Conservation (phyloP, 1,140 invertebrate genomes). For the Papilio xuthus region DNA sequence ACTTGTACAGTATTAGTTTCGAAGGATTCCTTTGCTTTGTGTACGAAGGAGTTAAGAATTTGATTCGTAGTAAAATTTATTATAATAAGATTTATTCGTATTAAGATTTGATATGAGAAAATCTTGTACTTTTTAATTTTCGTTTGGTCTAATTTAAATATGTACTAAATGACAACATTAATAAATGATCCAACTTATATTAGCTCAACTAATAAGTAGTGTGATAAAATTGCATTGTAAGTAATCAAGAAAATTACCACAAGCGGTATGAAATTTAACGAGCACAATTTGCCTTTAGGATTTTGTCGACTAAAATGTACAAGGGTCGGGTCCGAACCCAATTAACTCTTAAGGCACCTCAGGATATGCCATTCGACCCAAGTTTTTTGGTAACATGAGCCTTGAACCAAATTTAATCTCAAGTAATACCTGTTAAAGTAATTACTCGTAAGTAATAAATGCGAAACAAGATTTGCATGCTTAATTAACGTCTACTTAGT, state of each 20-base stretch:
- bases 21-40: too few relatives aligned
- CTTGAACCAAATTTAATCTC: slow-evolving; percentile 27
- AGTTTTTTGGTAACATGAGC: slow-evolving; percentile 30
- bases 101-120: too few relatives aligned
- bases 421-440: slow-evolving; percentile 5
- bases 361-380: slow-evolving; percentile 32
- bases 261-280: slow-evolving; percentile 27
- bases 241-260: slow-evolving; percentile 2
- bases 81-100: too few relatives aligned
- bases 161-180: too few relatives aligned
- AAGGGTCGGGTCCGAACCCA: slow-evolving; percentile 33
- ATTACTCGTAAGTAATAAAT: slow-evolving; percentile 31
- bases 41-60: too few relatives aligned
- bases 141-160: too few relatives aligned
- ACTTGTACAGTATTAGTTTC: too few relatives aligned
- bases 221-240: neutral
- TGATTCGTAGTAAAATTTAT: too few relatives aligned
- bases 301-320: slow-evolving; percentile 29
- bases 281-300: slow-evolving; percentile 18
- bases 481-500: neutral
- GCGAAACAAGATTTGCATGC: slow-evolving; percentile 13
- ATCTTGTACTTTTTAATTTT: too few relatives aligned
- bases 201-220: neutral
- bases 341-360: slow-evolving; percentile 35
- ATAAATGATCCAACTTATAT: too few relatives aligned